phyloP scores from a whole-genome alignment of 2,888 invertebrate species.

The Leucozona laternaria region DNA sequence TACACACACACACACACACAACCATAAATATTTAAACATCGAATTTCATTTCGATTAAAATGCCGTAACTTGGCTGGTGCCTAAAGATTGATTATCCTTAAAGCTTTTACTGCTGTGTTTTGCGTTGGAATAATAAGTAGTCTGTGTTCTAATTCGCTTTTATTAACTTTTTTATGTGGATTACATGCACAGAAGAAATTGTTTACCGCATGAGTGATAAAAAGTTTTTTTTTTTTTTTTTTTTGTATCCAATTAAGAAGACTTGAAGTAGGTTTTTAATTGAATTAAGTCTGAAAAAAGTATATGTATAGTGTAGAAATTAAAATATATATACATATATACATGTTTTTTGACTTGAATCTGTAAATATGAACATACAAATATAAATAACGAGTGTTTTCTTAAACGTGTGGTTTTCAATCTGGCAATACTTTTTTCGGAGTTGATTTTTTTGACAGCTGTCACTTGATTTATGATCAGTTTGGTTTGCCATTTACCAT shows the following conservation, averaged over 20 bases:
- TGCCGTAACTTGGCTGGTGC: slow-evolving; percentile 66
- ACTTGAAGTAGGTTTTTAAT: not conserved
- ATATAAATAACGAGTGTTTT: too few relatives aligned
- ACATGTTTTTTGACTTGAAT: too few relatives aligned
- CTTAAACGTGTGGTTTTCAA: too few relatives aligned
- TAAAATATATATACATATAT: too few relatives aligned
- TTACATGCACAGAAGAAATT: slow-evolving; percentile 65
- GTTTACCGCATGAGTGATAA: slow-evolving; percentile 66
- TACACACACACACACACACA: not conserved
- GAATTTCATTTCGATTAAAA: slow-evolving; percentile 68
- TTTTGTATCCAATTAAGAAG: not conserved
- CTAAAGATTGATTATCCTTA: slow-evolving; percentile 71
- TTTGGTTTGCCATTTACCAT: too few relatives aligned
- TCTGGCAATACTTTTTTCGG: too few relatives aligned
- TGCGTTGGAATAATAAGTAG: slow-evolving; percentile 69
- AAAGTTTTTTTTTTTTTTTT: not conserved
- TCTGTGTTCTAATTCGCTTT: slow-evolving; percentile 70
- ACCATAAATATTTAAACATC: slow-evolving; percentile 49
- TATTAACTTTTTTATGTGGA: slow-evolving; percentile 73
- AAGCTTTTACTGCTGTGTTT: slow-evolving; percentile 62
- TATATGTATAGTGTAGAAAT: too few relatives aligned
- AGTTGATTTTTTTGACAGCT: too few relatives aligned
- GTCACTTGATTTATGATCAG: too few relatives aligned
- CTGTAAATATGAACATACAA: too few relatives aligned
- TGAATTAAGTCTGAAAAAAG: not conserved